Conservation (phyloP, 2,113 vertebrate species). For the Cyphomyrus plagiostoma region DNA sequence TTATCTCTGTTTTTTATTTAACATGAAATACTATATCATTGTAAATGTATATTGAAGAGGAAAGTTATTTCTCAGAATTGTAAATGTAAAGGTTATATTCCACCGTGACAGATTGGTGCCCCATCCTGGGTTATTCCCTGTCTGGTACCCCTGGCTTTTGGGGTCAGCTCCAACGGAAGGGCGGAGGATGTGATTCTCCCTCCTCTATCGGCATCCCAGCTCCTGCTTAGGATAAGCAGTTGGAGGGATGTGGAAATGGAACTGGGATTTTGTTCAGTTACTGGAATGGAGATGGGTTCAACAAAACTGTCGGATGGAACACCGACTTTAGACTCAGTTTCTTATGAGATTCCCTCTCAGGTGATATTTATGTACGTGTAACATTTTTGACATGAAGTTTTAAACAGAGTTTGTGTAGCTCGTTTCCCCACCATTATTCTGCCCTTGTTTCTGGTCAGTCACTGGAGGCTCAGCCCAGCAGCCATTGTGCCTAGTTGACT, state of each 20-base stretch:
- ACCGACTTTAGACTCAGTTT: background rate
- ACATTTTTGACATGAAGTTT: background rate
- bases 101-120: background rate
- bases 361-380: background rate
- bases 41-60: slow-evolving; percentile 33
- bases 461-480: background rate
- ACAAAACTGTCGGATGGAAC: background rate
- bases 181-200: background rate
- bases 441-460: background rate
- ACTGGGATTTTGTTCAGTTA: background rate
- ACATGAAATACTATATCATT: slow-evolving; percentile 28
- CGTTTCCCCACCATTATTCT: background rate
- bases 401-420: background rate
- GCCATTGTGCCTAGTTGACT: background rate
- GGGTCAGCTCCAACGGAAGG: background rate
- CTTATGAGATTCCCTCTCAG: background rate
- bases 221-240: background rate
- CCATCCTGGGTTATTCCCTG: background rate
- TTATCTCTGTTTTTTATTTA: slow-evolving; percentile 36
- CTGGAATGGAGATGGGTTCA: background rate
- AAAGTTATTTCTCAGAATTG: slow-evolving; percentile 33
- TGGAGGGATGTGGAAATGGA: background rate
- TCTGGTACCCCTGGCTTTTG: background rate
- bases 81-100: slow-evolving; percentile 35
- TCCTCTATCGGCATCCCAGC: background rate